Base-by-base conservation (phyloP, 2,888 invertebrate species). In the Gymnocheta viridis region DNA sequence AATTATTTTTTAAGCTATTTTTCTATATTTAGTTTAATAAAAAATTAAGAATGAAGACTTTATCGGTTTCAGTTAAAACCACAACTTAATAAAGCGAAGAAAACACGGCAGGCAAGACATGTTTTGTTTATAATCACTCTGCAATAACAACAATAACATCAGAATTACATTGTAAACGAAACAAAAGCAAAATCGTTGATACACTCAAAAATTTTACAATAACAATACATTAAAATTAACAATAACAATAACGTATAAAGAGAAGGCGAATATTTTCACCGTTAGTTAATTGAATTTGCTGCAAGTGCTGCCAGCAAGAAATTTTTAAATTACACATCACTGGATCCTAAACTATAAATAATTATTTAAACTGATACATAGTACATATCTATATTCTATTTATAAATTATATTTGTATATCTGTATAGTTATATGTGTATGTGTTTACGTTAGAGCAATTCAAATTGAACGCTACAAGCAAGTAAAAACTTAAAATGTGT, bases 51-150 rank as follows among this genome's bases (percentile, higher is more conserved):
- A 58, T 47, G 6, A 47, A 17, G 2, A 47, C 7, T 38, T 38
- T 14, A 1, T 38, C 14, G 9, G 14, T 2, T 14, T 4, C 2
- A 14, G 17, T 70, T 22, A 62, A 38, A 64, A 29, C 2, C 29
- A 0, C 49, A 24, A 38, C 4, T 54, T n/a, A 38, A 32, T 47
- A 38, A 51, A n/a, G 7, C 17, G 47, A 62, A 62, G 17, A 47
- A 58, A 47, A 35, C 24, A 44, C 7, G n/a, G 1, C 3, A 24
- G 24, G 56, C 3, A 24, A 27, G 56, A 47, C 29, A 27, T 27
- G n/a, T 29, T 62, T 62, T 70, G 62, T 60, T 78, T 70, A 69
- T 62, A 69, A 74, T 51, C 56, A 77, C 38, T 38, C 22, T 29
- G 10, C 24, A 66, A 58, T 17, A 66, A 67, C 29, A 47, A n/a